Conservation (phyloP, 2,113 vertebrate genomes). For the Nothocercus julius region DNA sequence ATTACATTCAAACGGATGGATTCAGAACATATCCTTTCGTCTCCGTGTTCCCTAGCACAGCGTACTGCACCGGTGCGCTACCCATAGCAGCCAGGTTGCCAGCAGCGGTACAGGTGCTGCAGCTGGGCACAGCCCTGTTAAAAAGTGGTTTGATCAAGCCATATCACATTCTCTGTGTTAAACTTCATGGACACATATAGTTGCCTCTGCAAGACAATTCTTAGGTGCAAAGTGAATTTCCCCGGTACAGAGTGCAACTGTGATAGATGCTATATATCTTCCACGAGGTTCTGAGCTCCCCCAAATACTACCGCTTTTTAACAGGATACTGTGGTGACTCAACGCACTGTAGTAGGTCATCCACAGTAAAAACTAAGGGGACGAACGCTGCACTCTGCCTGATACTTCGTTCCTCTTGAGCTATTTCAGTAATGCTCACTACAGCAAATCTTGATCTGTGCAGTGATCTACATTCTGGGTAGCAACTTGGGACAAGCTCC, state of each 20-base stretch:
- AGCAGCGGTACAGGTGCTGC: not conserved
- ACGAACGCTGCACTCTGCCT: not conserved
- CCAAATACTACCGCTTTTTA: not conserved
- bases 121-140: not conserved
- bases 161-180: accelerated
- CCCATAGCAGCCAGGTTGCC: not conserved
- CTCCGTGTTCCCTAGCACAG: accelerated
- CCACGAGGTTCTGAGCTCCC: not conserved
- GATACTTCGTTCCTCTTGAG: accelerated
- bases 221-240: accelerated
- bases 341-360: not conserved
- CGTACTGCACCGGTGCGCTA: accelerated
- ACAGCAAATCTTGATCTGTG: too few species aligned
- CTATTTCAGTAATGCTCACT: not conserved
- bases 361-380: accelerated
- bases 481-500: not conserved
- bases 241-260: not conserved
- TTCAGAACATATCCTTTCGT: accelerated
- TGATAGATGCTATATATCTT: accelerated
- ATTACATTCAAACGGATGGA: accelerated
- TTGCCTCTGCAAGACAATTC: not conserved
- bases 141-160: not conserved
- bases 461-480: not conserved
- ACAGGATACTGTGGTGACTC: not conserved
- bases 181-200: not conserved